Evolutionary conservation across 2,797 vertebrate genomes (phyloP), one percentile per base, ranked within the genome.

Genomic region (Erethizon dorsatum): DNA sequence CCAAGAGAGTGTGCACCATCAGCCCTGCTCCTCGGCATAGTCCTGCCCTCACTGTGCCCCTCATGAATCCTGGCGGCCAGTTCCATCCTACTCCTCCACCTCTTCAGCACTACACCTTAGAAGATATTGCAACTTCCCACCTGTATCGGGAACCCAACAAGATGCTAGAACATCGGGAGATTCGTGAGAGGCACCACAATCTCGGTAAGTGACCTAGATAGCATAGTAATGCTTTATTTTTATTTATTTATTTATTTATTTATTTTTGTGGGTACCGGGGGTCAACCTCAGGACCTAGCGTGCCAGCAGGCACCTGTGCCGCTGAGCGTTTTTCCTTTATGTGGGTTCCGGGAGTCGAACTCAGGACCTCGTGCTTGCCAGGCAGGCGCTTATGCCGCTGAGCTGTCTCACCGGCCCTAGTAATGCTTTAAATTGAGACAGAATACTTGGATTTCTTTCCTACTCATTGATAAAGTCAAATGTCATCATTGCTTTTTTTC

Each of bases 1-100:
- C 99, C 88, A 99, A 99, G 97, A 98, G 99, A 67, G 99, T 99
- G 91, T 99, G 99, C 98, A 99, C 99, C 98, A 99, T 99, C 98
- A 99, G 99, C 98, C 99, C 99, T 0, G 99, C 99, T 31, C 99
- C 99, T 56, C 98, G 99, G 80, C 99, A 99, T 98, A 99, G 99
- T 98, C 99, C 99, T 4, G 99, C 99, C 87, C 99, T 99, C 92
- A 98, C 98, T 65, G 96, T 99, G 71, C 99, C 99, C 0, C 98
- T 99, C 96, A 99, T 99, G 95, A 99, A 98, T 96, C 98, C 99
- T 6, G 99, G 97, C 0, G 98, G 99, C 77, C 99, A 99, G 98
- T 99, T 99, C 95, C 99, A 99, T 97, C 99, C 99, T 37, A 99
- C 99, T 4, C 99, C 99, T 0, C 99, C 99, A 0, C 99, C 99